These are phyloP conservation scores for Jaculus jaculus DNA, from an alignment of 2,113 vertebrate species.

Conservation along the genomic window DNA sequence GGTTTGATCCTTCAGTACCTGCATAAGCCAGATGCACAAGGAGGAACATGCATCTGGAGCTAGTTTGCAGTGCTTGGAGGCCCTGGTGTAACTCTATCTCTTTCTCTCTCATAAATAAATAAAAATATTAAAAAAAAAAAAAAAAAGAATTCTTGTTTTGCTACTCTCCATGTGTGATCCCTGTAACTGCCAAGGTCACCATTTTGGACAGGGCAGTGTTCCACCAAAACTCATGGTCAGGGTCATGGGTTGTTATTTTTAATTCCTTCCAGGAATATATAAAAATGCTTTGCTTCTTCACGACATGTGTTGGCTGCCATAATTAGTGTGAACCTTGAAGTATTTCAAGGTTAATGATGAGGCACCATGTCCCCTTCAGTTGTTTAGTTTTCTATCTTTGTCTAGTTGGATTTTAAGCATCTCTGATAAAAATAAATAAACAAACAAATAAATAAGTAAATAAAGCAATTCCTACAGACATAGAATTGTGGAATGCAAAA, in stretches of 20 bases:
- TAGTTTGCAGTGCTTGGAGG: no score
- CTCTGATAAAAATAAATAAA: no score
- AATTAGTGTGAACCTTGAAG: background rate
- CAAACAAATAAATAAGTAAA: no score
- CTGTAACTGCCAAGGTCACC: background rate
- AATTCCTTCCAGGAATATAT: background rate
- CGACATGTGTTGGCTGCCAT: background rate
- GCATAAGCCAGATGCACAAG: no score
- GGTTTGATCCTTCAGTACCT: no score
- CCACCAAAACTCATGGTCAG: background rate
- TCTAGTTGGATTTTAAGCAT: no score
- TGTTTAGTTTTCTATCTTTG: no score
- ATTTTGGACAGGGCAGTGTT: background rate
- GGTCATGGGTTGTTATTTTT: background rate
- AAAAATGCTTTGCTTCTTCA: background rate
- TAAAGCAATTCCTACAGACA: no score
- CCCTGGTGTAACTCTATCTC: no score
- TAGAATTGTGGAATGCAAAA: background rate
- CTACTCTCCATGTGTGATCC: background rate
- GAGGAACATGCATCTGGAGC: no score
- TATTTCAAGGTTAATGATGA: slow-evolving; percentile 1
- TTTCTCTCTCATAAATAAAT: no score
- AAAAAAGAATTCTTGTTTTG: background rate
- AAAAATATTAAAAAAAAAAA: no score
- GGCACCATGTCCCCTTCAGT: background rate